A percentile compares a stretch with the other conserved stretches of the same genome.
Conservation (phyloP, 1,140 invertebrate species). For the Pteromalus puparum region DNA sequence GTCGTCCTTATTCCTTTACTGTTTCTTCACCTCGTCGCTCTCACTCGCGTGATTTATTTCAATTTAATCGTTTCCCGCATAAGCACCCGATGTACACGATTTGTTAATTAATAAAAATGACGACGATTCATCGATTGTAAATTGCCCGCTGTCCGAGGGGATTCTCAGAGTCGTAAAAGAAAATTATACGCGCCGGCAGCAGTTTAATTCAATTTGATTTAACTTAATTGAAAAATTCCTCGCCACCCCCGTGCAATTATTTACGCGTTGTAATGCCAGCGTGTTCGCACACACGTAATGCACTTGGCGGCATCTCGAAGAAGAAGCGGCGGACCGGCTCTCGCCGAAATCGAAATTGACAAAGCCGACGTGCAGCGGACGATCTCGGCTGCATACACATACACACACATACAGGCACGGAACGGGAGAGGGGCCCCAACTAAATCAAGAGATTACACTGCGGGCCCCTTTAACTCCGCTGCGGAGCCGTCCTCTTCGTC, state of each 20-base stretch:
- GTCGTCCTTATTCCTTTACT: slow-evolving; percentile 5
- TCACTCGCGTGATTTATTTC: neutral
- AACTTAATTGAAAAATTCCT: slow-evolving; percentile 40
- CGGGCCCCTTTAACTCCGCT: neutral
- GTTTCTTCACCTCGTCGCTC: neutral
- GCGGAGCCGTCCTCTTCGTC: slow-evolving; percentile 36
- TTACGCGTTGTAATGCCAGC: neutral
- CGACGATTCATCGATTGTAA: neutral
- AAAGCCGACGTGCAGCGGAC: slow-evolving; percentile 8
- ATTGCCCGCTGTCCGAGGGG: neutral
- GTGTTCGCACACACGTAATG: neutral
- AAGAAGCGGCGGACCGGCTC: slow-evolving; percentile 34
- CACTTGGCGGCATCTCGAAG: too few relatives aligned
- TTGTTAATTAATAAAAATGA: too few relatives aligned
- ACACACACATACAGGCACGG: neutral
- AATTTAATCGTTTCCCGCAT: neutral
- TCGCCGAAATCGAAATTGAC: slow-evolving; percentile 21
- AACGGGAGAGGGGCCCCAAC: slow-evolving; percentile 52
- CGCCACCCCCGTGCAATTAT: slow-evolving; percentile 18
- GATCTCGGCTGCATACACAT: neutral
- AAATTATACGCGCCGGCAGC: neutral
- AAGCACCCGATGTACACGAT: too few relatives aligned
- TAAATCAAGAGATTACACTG: slow-evolving; percentile 66
- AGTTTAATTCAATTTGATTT: slow-evolving; percentile 33
- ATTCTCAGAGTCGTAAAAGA: neutral